Evolutionary conservation across 1,140 invertebrate genomes (phyloP).

Genomic region (Caenorhabditis remanei): DNA sequence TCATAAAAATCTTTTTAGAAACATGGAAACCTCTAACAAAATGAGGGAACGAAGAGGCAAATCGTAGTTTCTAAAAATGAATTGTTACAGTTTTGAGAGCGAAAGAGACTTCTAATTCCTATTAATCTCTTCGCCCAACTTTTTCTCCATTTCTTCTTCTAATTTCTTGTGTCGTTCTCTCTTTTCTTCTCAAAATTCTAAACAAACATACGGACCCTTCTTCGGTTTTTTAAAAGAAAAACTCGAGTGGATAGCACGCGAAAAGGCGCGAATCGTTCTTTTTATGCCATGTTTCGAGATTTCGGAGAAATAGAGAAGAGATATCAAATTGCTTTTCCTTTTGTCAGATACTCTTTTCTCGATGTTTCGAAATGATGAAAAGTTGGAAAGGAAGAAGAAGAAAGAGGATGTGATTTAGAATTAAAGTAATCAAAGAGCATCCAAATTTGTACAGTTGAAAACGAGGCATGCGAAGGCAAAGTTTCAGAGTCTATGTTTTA

Average conservation of each 20-base stretch:
- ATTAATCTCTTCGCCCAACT: conserved; percentile 24
- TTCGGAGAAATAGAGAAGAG: background rate
- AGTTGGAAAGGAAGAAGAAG: background rate
- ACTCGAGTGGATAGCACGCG: conserved; percentile 9
- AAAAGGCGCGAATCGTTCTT: conserved; percentile 46
- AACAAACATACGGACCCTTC: conserved; percentile 21
- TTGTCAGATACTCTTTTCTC: background rate
- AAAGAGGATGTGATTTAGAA: conserved; percentile 4
- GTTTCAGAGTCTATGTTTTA: too few species aligned
- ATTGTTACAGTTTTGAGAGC: too few species aligned
- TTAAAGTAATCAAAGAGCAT: background rate
- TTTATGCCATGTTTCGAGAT: background rate
- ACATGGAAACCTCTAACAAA: too few species aligned
- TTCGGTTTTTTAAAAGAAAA: background rate
- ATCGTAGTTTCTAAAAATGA: too few species aligned
- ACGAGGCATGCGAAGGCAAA: too few species aligned
- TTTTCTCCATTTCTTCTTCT: conserved; percentile 1
- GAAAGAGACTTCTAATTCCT: conserved; percentile 11
- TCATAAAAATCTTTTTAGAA: too few species aligned
- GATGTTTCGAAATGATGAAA: background rate
- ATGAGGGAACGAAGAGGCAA: too few species aligned
- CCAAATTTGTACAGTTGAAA: background rate
- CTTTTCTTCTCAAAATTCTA: conserved; percentile 34
- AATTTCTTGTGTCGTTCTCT: conserved; percentile 39
- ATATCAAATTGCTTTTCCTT: conserved; percentile 46